phyloP scores from a whole-genome alignment of 2,113 vertebrate species.

The Neolamprologus fasciatus region DNA sequence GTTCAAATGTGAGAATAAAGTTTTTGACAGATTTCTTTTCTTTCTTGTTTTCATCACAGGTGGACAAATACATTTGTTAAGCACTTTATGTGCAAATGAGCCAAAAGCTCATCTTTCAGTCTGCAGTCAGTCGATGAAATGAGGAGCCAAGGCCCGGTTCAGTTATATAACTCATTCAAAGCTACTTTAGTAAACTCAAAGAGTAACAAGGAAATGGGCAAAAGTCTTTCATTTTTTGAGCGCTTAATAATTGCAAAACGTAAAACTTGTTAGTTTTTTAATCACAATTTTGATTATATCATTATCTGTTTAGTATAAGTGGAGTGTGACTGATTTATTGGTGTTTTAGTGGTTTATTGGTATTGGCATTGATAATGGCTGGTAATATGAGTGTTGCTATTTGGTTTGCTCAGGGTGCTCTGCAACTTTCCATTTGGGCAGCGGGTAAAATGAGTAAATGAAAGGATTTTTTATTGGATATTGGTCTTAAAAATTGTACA shows the following conservation, averaged over 20 bases:
- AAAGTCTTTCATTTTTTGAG: neutral
- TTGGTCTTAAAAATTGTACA: neutral
- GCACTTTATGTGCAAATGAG: neutral
- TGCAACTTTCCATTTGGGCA: neutral
- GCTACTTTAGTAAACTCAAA: neutral
- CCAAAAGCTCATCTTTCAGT: neutral
- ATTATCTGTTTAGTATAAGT: neutral
- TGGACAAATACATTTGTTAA: neutral
- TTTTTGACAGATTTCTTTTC: neutral
- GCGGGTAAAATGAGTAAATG: fast-evolving
- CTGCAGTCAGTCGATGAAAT: neutral
- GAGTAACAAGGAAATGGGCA: neutral
- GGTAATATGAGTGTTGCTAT: neutral
- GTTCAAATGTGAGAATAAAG: neutral
- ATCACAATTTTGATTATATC: neutral
- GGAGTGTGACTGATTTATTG: neutral
- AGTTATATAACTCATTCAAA: neutral
- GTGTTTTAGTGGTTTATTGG: neutral
- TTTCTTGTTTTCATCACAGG: neutral
- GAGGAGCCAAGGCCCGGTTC: neutral
- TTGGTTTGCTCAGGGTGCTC: neutral
- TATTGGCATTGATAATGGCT: neutral
- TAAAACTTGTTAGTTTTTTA: neutral
- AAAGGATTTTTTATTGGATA: neutral
- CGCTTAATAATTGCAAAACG: fast-evolving